Evolutionary conservation across 1,140 invertebrate species (phyloP).

Genomic region (Mercenaria mercenaria): DNA sequence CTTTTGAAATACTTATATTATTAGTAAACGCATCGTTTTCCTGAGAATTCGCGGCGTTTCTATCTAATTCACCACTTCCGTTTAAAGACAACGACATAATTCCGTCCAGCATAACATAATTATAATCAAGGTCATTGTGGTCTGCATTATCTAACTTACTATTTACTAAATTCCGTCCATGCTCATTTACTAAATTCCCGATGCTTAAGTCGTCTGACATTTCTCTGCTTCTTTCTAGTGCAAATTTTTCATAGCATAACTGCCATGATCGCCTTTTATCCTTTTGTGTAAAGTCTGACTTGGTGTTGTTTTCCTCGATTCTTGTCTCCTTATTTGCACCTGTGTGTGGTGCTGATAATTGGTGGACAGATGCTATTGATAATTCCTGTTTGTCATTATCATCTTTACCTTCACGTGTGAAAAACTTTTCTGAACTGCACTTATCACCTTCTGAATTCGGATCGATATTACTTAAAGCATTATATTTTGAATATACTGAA

Average conservation of each 20-base stretch:
- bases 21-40: too few species aligned
- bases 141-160: not conserved
- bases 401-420: too few species aligned
- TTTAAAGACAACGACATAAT: slow-evolving; percentile 13
- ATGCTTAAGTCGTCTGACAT: not conserved
- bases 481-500: not conserved
- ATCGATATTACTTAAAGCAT: not conserved
- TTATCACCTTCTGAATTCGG: too few species aligned
- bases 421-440: too few species aligned
- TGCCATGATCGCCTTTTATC: not conserved
- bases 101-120: slow-evolving; percentile 35
- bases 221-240: not conserved
- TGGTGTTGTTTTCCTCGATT: not conserved
- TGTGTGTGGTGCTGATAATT: not conserved
- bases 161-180: not conserved
- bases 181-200: not conserved
- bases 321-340: not conserved
- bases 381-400: too few species aligned
- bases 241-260: not conserved
- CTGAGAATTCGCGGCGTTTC: too few species aligned
- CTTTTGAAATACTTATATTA: too few species aligned
- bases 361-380: too few species aligned
- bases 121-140: not conserved
- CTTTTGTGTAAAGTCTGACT: not conserved
- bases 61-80: not conserved